Percentiles rank a stretch among this genome's conserved stretches.
These are phyloP conservation scores for Proisotoma minuta DNA, from an alignment of 2,888 invertebrate species.

Conservation along the genomic window DNA sequence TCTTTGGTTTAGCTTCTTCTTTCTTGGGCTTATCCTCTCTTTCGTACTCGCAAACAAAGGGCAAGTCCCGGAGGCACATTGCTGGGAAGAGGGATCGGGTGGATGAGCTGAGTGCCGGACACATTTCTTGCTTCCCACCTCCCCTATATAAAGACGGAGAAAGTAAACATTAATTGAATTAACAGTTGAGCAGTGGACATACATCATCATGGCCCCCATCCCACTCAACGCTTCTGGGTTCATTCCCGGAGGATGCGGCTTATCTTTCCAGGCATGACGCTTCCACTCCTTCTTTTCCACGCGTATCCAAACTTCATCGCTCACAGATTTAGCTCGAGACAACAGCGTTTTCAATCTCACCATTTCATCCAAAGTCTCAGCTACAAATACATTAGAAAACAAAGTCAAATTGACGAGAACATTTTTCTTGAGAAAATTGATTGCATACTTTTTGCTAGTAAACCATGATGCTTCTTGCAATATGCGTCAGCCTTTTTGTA, in stretches of 20 bases:
- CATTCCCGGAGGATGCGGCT: constrained; percentile 19
- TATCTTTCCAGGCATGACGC: constrained; percentile 37
- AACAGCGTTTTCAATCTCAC: constrained; percentile 36
- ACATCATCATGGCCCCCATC: constrained; percentile 28
- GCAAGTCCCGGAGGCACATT: constrained; percentile 31
- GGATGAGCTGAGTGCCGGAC: constrained; percentile 31
- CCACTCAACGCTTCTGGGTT: constrained; percentile 12
- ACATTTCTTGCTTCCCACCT: constrained; percentile 44
- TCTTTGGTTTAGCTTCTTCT: not conserved
- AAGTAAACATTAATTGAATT: not conserved
- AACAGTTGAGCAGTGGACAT: constrained; percentile 1
- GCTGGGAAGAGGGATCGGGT: constrained; percentile 38
- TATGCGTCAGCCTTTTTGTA: constrained; percentile 40
- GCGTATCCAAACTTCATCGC: constrained; percentile 41
- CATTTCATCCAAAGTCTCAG: constrained; percentile 43
- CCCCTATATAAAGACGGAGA: constrained; percentile 24
- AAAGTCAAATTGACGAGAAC: not conserved
- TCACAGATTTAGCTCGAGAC: constrained; percentile 28
- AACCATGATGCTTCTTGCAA: constrained; percentile 39
- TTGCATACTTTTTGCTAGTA: constrained; percentile 33
- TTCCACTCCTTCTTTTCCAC: constrained; percentile 44
- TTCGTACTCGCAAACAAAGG: constrained; percentile 44
- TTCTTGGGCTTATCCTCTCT: not conserved
- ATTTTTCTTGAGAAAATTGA: not conserved
- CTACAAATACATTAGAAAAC: constrained; percentile 17